phyloP scores from a whole-genome alignment of 2,888 invertebrate genomes.

The Noctuana brunneofusca region DNA sequence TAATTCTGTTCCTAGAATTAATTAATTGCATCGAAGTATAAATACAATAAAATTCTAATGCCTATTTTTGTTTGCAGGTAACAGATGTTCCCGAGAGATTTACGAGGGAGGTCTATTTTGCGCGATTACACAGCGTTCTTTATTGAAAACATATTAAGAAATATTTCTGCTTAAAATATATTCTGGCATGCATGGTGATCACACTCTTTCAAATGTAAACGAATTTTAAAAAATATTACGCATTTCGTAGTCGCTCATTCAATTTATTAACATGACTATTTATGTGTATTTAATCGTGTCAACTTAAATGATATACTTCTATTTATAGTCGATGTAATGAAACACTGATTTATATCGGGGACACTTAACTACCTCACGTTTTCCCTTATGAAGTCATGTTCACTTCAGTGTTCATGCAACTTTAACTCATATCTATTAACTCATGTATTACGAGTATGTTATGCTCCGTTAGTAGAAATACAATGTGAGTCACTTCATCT shows the following conservation, averaged over 20 bases:
- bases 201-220: neutral
- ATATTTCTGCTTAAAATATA: neutral
- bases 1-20: neutral
- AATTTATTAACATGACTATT: neutral
- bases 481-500: too few species aligned
- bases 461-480: too few species aligned
- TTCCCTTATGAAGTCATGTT: neutral
- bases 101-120: conserved; percentile 17
- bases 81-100: neutral
- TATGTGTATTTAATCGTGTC: neutral
- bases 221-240: neutral
- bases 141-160: conserved; percentile 20
- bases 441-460: neutral
- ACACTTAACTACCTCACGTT: neutral
- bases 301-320: too few species aligned
- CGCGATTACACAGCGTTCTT: conserved; percentile 7
- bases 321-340: too few species aligned
- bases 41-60: conserved; percentile 23
- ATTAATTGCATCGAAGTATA: conserved; percentile 11
- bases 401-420: too few species aligned
- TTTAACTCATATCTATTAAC: neutral
- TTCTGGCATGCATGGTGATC: neutral
- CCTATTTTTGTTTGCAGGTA: conserved; percentile 26
- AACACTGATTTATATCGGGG: too few species aligned
- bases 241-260: neutral